Evolutionary conservation across 2,797 vertebrate genomes (phyloP).

Genomic region (Falco naumanni): DNA sequence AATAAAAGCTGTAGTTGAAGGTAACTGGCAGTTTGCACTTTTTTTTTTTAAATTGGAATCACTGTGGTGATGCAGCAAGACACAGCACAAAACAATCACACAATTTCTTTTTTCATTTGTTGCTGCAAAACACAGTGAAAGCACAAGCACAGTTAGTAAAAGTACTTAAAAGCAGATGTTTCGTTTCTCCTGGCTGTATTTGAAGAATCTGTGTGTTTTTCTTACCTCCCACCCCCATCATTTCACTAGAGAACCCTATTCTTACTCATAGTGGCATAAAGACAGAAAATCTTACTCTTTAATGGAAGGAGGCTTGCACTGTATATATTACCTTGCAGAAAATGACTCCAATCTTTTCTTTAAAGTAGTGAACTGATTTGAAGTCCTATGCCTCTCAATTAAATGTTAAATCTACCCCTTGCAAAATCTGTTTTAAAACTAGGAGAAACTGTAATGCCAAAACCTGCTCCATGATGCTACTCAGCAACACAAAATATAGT

Average conservation of each 20-base stretch:
- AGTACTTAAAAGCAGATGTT: background rate
- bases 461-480: background rate
- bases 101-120: background rate
- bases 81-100: background rate
- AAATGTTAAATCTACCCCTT: background rate
- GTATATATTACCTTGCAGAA: background rate
- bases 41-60: background rate
- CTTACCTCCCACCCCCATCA: rapidly evolving
- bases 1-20: background rate
- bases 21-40: rapidly evolving
- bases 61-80: rapidly evolving
- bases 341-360: background rate
- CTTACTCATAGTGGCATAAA: background rate
- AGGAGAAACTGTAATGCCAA: background rate
- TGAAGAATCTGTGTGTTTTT: background rate
- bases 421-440: background rate
- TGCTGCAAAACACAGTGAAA: background rate
- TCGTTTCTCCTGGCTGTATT: background rate
- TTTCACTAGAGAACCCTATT: background rate
- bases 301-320: background rate
- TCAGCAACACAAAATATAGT: rapidly evolving
- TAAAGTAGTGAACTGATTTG: background rate
- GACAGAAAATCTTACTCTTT: background rate
- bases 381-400: background rate
- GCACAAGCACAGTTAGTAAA: background rate